These are phyloP conservation scores for Notodonta ziczac DNA, from an alignment of 2,888 invertebrate genomes.

Conservation along the genomic window DNA sequence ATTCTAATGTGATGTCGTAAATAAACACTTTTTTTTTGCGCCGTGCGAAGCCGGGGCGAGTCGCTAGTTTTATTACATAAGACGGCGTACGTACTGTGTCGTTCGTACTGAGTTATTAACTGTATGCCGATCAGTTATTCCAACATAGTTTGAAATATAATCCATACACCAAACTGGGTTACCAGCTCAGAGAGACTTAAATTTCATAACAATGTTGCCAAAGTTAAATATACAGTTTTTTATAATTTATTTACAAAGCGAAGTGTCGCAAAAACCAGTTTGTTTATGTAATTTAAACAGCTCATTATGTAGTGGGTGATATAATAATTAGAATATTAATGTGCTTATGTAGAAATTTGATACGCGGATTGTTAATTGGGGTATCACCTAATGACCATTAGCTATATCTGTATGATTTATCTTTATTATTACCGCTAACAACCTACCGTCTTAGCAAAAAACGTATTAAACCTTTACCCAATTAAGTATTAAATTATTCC, in stretches of 20 bases:
- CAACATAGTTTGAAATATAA: background rate
- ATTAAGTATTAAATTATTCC: no score
- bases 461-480: no score
- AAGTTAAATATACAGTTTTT: background rate
- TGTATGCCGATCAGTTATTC: background rate
- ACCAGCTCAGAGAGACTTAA: background rate
- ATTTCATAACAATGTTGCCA: constrained; percentile 1
- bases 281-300: background rate
- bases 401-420: no score
- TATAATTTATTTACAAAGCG: background rate
- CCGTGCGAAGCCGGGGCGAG: no score
- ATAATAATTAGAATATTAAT: background rate
- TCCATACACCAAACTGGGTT: background rate
- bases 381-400: background rate
- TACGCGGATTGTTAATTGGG: background rate
- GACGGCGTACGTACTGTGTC: background rate
- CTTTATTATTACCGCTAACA: no score
- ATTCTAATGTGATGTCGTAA: no score
- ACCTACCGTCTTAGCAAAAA: no score
- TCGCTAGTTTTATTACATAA: background rate
- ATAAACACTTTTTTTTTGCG: no score
- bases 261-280: background rate
- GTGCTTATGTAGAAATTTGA: constrained; percentile 1
- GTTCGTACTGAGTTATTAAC: background rate
- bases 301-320: background rate